Percentiles rank a stretch among this genome's conserved stretches.
These are phyloP conservation scores for Anser brachyrhynchus DNA, from an alignment of 2,113 vertebrate species.

Conservation along the genomic window DNA sequence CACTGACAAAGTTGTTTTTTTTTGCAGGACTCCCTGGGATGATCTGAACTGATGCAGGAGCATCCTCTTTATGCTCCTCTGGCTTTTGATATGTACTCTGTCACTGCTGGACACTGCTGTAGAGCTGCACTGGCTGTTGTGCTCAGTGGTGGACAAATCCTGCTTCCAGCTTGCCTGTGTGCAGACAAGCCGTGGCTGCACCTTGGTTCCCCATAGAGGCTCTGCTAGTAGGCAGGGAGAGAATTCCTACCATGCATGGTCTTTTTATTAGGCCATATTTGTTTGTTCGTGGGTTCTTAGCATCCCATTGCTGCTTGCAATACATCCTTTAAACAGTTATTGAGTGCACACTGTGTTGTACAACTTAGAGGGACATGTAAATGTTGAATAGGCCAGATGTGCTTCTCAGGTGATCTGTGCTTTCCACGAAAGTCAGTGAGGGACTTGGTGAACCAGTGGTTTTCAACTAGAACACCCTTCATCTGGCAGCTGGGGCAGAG, in stretches of 20 bases:
- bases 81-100: neutral
- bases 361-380: neutral
- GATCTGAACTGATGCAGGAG: neutral
- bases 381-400: neutral
- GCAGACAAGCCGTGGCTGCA: neutral
- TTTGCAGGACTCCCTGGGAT: neutral
- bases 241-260: neutral
- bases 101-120: neutral
- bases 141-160: neutral
- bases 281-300: neutral
- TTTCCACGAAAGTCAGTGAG: neutral
- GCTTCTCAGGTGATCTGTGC: accelerated
- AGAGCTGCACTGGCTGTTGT: neutral
- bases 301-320: neutral
- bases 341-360: neutral
- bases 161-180: neutral
- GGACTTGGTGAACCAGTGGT: neutral
- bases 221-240: neutral
- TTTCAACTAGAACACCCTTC: neutral
- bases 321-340: neutral
- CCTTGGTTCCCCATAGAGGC: neutral
- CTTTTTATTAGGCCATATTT: neutral
- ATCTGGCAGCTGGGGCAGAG: neutral
- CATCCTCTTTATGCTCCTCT: neutral
- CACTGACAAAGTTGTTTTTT: neutral